Evolutionary conservation across 1,140 invertebrate genomes (phyloP).

Genomic region (Philopotamus ludificatus): DNA sequence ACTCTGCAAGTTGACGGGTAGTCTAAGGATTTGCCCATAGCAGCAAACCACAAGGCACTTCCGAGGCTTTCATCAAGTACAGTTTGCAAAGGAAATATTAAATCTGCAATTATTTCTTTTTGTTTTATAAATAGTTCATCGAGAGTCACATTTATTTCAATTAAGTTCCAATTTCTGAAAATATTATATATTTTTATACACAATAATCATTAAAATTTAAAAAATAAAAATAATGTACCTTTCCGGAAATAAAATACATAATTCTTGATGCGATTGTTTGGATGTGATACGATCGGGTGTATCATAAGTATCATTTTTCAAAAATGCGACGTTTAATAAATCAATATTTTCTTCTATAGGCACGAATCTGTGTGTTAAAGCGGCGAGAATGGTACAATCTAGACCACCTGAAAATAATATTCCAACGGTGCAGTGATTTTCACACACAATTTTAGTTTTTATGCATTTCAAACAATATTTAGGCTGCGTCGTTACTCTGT

Average conservation of each 20-base stretch:
- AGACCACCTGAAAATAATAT: slow-evolving; percentile 94
- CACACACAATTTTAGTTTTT: slow-evolving; percentile 38
- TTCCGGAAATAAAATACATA: slow-evolving; percentile 67
- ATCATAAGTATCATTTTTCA: slow-evolving; percentile 60
- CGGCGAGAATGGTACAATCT: slow-evolving; percentile 87
- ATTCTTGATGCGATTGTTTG: slow-evolving; percentile 68
- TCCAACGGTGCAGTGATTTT: slow-evolving; percentile 73
- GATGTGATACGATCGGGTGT: slow-evolving; percentile 84
- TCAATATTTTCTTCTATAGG: slow-evolving; percentile 75
- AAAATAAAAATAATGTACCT: slow-evolving; percentile 69
- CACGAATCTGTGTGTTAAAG: slow-evolving; percentile 74
- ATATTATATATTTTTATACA: slow-evolving; percentile 32
- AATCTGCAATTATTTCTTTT: slow-evolving; percentile 63
- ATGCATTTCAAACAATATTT: slow-evolving; percentile 67
- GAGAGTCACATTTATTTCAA: slow-evolving; percentile 72
- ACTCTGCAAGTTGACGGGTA: slow-evolving; percentile 69
- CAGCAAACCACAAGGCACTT: slow-evolving; percentile 95
- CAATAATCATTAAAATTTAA: slow-evolving; percentile 22
- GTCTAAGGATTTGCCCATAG: slow-evolving; percentile 62
- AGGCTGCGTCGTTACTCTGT: slow-evolving; percentile 64
- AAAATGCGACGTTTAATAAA: slow-evolving; percentile 96
- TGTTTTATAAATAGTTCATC: slow-evolving; percentile 64
- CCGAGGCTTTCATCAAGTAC: slow-evolving; percentile 95
- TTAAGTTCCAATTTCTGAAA: slow-evolving; percentile 61
- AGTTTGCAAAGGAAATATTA: slow-evolving; percentile 81